Percentiles rank a stretch among this genome's conserved stretches.
phyloP scores from a whole-genome alignment of 2,888 invertebrate species.

The Scaptomyza cyrtandrae region DNA sequence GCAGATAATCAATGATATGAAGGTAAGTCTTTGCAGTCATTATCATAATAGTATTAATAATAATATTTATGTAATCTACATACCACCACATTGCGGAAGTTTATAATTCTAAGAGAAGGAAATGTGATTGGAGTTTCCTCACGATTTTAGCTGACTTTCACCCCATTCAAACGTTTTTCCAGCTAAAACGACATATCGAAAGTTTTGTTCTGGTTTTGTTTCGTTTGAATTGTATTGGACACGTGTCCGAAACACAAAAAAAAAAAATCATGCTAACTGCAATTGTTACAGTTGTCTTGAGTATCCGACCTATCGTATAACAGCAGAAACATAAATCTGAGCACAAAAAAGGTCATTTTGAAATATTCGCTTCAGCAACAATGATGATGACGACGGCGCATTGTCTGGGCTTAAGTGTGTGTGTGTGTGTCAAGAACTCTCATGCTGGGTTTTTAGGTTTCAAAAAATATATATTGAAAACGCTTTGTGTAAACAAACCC shows the following conservation, averaged over 20 bases:
- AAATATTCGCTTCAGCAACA: neutral
- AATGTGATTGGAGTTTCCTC: conserved; percentile 32
- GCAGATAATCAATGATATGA: conserved; percentile 98
- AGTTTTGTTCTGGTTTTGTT: conserved; percentile 34
- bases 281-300: conserved; percentile 18
- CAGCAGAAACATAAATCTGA: conserved; percentile 18
- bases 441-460: conserved; percentile 33
- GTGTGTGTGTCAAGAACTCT: conserved; percentile 65
- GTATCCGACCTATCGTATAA: conserved; percentile 23
- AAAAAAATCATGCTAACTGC: conserved; percentile 2
- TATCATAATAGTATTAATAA: neutral
- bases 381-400: conserved; percentile 9
- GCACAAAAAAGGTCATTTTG: conserved; percentile 24
- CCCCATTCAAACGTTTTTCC: conserved; percentile 10
- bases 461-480: conserved; percentile 14
- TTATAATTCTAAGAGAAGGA: conserved; percentile 13
- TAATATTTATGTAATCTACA: neutral
- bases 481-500: conserved; percentile 50
- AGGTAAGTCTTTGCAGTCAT: conserved; percentile 88
- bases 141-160: conserved; percentile 26
- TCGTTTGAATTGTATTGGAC: conserved; percentile 32
- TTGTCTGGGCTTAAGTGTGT: conserved; percentile 47
- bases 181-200: conserved; percentile 27
- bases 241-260: conserved; percentile 30
- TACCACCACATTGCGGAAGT: conserved; percentile 31